Evolutionary conservation across 2,888 invertebrate species (phyloP), one percentile per base, ranked within the genome.

Genomic region (Ariolimax columbianus): DNA sequence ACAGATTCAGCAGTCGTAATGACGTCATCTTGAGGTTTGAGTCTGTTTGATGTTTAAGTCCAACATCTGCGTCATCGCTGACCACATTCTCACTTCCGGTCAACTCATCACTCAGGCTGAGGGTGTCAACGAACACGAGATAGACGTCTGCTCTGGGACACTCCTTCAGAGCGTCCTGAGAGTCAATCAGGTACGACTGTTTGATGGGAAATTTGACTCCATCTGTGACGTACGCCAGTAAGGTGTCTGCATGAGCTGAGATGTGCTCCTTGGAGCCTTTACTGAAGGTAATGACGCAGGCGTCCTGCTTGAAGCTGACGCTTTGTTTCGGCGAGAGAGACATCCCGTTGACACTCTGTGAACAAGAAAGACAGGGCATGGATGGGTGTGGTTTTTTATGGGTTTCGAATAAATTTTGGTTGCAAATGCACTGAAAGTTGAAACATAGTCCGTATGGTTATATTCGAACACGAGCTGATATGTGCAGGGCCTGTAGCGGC

Each of bases 101-200:
- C 3, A 43, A 9, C 17, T n/a, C 73, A 43, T 9, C 26, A 33
- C 51, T 79, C 36, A 73, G 38, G 55, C 77, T 63, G 55, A 90
- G 91, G 77, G 89, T 84, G 86, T 92, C 91, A 14, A 90, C 89
- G 26, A 92, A 86, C 6, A 91, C 88, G 59, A 92, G 86, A 83
- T 90, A 92, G 68, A 92, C 87, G 59, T 90, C 89, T 40, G 90
- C 90, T 59, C 89, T 89, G 26, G 92, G 92, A 66, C 91, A 87
- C 70, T 88, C 89, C 47, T 90, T 88, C 26, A 92, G 84, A 80
- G 90, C 89, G 17, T 91, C 92, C 43, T 88, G 85, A 0, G 89
- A 87, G 78, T 90, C 90, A 26, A 92, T 89, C 59, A 89, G 86
- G 77, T 90, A 89, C 83, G 88, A 90, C 17, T 91, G 91, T 59